Base-by-base conservation (phyloP, 23 tunicate genomes). In the Halocynthia aurantium region DNA sequence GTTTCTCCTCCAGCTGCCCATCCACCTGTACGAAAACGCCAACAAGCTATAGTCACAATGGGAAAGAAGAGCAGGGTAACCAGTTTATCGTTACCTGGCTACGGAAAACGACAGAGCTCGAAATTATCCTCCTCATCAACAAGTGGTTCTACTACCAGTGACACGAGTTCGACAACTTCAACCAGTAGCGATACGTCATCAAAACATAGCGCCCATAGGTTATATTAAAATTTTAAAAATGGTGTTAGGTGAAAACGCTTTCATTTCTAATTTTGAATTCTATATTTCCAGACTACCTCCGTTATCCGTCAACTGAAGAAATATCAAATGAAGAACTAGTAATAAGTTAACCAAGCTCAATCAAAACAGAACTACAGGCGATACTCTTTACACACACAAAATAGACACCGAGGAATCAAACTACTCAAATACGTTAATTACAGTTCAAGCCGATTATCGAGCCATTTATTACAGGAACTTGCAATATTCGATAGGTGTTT, bases 1-100 rank as follows among this genome's bases (percentile, higher is more conserved):
- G 70, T 65, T 49, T 20, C 70, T 11, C 70, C 70, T 20, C 70
- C 70, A 65, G 22, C 19, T 0, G 70, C 70, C 10, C 70, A 65
- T 65, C n/a, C 70, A 65, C 70, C 70, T 0, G 10, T 65, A 5
- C 70, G 70, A 15, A 15, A 65, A 9, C 70, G 70, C 9, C 70
- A 40, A 9, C 70, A 40, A 65, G 70, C 70, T 8, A 65, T 65
- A 65, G 31, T 15, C 22, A 49, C n/a, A 15, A 65, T 9, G 31
- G 70, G 31, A 20, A 65, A 49, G 10, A 10, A 10, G 5, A 49
- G 70, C 10, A 65, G 31, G 19, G 31, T 65, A 20, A 8, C 70
- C 9, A 11, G 31, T 15, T 40, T 65, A 65, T 65, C 70, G 31
- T 5, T 65, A 10, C 10, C 70, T 9, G 70, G 31, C 22, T 65